Percentiles rank a stretch among this genome's conserved stretches.
Conservation (phyloP, 2,113 vertebrate species). For the Potamarius usumacintae region DNA sequence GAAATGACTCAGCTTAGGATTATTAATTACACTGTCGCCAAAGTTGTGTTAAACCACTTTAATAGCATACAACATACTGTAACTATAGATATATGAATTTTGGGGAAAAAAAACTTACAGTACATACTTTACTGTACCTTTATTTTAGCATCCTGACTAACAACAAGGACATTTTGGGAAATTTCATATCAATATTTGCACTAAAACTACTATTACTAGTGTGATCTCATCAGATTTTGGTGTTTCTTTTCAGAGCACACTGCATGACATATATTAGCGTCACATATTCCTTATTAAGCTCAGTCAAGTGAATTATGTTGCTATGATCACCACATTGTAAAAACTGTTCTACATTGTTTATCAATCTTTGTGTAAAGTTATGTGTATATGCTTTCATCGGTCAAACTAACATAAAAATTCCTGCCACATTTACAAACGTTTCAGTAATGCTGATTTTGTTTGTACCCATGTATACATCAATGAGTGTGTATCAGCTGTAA, state of each 20-base stretch:
- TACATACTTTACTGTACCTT: not conserved
- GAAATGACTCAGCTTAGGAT: constrained; percentile 36
- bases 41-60: not conserved
- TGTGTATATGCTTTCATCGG: not conserved
- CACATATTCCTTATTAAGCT: not conserved
- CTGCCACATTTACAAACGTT: not conserved
- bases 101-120: not conserved
- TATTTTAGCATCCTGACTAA: not conserved
- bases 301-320: not conserved
- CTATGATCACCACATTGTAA: not conserved
- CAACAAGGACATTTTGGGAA: not conserved
- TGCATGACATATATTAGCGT: not conserved
- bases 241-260: not conserved
- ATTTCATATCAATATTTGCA: not conserved
- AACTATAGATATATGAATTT: not conserved
- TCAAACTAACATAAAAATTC: not conserved
- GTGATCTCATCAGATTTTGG: not conserved
- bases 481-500: too few relatives aligned
- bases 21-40: constrained; percentile 31
- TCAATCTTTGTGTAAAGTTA: not conserved
- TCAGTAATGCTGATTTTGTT: not conserved
- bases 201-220: not conserved
- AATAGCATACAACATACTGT: not conserved
- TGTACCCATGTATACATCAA: too few relatives aligned
- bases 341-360: not conserved